A percentile compares a stretch with the other conserved stretches of the same genome.
Conservation (phyloP, 2,888 invertebrate genomes). For the Chymomyza fuscimana region DNA sequence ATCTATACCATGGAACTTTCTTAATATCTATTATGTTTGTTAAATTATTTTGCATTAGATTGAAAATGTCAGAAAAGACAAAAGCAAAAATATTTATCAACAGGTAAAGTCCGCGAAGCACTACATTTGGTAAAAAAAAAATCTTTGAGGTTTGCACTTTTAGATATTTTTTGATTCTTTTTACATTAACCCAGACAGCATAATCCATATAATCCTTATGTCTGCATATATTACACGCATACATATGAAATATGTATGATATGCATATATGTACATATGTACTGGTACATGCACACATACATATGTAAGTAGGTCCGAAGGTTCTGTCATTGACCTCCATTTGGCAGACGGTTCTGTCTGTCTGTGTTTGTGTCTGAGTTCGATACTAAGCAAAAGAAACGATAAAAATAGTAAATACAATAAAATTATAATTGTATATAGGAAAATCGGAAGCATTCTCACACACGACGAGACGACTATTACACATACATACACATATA, state of each 20-base stretch:
- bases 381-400: conserved; percentile 71
- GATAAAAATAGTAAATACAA: conserved; percentile 77
- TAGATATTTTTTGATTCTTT: conserved; percentile 44
- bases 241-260: conserved; percentile 21
- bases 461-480: conserved; percentile 19
- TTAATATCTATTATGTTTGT: too few species aligned
- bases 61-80: neutral
- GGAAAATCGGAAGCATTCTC: conserved; percentile 59
- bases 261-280: conserved; percentile 3
- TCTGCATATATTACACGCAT: neutral
- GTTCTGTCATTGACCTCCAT: conserved; percentile 77
- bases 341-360: conserved; percentile 59
- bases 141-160: conserved; percentile 16
- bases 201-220: conserved; percentile 26
- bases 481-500: conserved; percentile 25
- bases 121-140: neutral
- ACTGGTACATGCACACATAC: conserved; percentile 7
- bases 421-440: conserved; percentile 77
- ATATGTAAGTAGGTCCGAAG: conserved; percentile 61
- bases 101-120: conserved; percentile 30
- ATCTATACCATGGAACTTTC: too few species aligned
- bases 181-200: conserved; percentile 57
- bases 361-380: conserved; percentile 53
- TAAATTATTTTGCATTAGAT: too few species aligned
- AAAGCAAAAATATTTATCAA: conserved; percentile 24